Percentiles rank a stretch among this genome's conserved stretches.
Conservation (phyloP, 2,888 invertebrate genomes). For the Lepetodrilus schrolli region DNA sequence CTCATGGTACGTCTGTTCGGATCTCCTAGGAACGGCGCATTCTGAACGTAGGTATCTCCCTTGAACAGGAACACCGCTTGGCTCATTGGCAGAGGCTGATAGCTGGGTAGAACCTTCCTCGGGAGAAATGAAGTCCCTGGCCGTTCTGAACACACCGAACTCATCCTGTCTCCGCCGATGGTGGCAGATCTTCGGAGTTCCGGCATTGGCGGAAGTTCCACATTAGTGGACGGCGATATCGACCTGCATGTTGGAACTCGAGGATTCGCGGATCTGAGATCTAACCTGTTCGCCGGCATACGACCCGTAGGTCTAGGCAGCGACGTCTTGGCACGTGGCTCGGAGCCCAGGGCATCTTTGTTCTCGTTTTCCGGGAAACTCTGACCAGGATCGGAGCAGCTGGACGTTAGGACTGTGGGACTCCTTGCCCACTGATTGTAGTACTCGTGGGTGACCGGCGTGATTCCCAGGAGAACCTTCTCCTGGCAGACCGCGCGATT, state of each 20-base stretch:
- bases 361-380: not conserved
- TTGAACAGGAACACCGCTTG: slow-evolving; percentile 25
- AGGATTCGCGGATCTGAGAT: not conserved
- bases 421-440: slow-evolving; percentile 32
- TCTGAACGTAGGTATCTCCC: slow-evolving; percentile 8
- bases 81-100: slow-evolving; percentile 3
- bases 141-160: not conserved
- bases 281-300: not conserved
- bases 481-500: not conserved
- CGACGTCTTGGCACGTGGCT: not conserved
- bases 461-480: not conserved
- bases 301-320: not conserved
- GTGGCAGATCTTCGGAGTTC: not conserved
- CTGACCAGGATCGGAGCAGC: not conserved
- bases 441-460: slow-evolving; percentile 27
- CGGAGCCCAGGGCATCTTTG: not conserved
- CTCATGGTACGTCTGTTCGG: not conserved
- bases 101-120: not conserved
- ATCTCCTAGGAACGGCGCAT: not conserved
- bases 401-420: not conserved
- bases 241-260: not conserved
- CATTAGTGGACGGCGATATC: not conserved
- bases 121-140: not conserved
- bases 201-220: not conserved
- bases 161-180: not conserved